Evolutionary conservation across 2,113 vertebrate species (phyloP).

Genomic region (Coracopsis vasa): DNA sequence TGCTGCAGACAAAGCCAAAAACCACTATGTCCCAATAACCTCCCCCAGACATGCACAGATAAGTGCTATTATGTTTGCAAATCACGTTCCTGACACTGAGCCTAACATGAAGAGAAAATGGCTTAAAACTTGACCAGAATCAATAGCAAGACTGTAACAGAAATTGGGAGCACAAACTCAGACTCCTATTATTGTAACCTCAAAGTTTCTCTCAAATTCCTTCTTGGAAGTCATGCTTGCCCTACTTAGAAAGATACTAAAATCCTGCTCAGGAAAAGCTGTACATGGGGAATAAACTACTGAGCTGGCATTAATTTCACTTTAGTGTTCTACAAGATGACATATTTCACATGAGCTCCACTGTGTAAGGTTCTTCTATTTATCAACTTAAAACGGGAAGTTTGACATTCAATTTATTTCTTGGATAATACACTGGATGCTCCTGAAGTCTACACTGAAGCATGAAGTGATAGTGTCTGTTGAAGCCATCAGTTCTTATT

Average conservation of each 20-base stretch:
- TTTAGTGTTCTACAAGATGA: constrained; percentile 7
- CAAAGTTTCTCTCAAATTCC: constrained; percentile 17
- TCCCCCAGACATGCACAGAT: neutral
- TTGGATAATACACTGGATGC: constrained; percentile 51
- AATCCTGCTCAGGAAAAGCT: neutral
- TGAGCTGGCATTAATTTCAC: constrained; percentile 47
- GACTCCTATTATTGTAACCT: neutral
- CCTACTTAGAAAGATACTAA: constrained; percentile 31
- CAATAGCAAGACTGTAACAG: neutral
- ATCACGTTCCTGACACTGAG: neutral
- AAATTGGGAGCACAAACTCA: neutral
- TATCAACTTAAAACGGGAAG: constrained; percentile 39
- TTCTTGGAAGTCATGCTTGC: constrained; percentile 22
- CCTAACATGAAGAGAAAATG: neutral
- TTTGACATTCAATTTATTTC: constrained; percentile 51
- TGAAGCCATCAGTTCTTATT: constrained; percentile 72
- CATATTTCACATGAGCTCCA: constrained; percentile 24
- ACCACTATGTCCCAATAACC: neutral
- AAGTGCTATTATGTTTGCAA: neutral
- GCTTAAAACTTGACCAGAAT: neutral
- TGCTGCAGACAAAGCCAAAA: neutral
- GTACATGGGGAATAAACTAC: constrained; percentile 12
- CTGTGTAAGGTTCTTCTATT: neutral
- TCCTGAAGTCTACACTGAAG: constrained; percentile 37
- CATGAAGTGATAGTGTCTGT: constrained; percentile 64